Conservation (phyloP, 2,113 vertebrate species). For the Oncorhynchus keta region DNA sequence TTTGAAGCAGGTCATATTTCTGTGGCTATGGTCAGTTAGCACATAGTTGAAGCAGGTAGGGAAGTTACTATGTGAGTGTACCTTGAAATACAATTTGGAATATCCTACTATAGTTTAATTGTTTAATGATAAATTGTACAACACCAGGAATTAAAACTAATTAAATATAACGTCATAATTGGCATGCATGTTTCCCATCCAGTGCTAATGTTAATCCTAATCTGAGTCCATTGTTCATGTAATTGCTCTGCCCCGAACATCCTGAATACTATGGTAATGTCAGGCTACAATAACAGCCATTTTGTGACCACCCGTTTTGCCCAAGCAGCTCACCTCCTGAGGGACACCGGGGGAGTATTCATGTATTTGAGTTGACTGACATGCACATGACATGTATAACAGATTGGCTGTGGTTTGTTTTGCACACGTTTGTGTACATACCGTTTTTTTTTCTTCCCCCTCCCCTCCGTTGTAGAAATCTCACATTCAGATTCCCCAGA, state of each 20-base stretch:
- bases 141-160: constrained; percentile 1
- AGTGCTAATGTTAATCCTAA: background rate
- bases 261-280: background rate
- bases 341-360: constrained; percentile 11
- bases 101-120: background rate
- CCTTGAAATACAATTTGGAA: background rate
- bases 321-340: constrained; percentile 3
- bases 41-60: constrained; percentile 7
- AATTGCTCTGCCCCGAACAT: constrained; percentile 7
- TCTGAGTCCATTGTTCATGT: constrained; percentile 22
- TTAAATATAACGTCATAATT: constrained; percentile 10
- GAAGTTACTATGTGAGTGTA: constrained; percentile 28
- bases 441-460: constrained; percentile 51
- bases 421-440: constrained; percentile 41
- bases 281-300: background rate
- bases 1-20: constrained; percentile 34
- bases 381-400: constrained; percentile 14
- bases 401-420: constrained; percentile 31
- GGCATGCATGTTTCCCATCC: constrained; percentile 8
- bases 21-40: constrained; percentile 29
- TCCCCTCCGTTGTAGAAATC: constrained; percentile 80
- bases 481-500: constrained; percentile 86
- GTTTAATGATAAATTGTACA: background rate
- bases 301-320: background rate
- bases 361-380: constrained; percentile 4